Conservation (phyloP, 1,140 invertebrate species). For the Drosophila ohnishii region DNA sequence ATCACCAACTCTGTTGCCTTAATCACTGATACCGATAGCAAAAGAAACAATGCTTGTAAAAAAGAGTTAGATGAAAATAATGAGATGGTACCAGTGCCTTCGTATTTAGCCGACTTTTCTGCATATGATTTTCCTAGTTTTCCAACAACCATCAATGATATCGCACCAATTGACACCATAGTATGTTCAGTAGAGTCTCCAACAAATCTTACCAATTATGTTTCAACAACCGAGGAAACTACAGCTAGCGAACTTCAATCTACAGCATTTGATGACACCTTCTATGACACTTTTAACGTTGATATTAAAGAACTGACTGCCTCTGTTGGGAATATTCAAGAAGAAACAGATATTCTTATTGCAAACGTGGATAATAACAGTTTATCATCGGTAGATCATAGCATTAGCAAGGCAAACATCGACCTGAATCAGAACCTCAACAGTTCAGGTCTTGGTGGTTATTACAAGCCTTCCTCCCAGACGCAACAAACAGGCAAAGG, state of each 20-base stretch:
- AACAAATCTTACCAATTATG: not conserved
- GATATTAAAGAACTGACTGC: conserved; percentile 65
- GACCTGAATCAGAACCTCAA: conserved; percentile 25
- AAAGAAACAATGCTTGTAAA: not conserved
- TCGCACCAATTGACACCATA: conserved; percentile 13
- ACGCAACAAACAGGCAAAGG: conserved; percentile 36
- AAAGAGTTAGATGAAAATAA: conserved; percentile 9
- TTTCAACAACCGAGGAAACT: not conserved
- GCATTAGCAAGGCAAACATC: conserved; percentile 7
- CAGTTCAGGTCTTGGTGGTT: conserved; percentile 24
- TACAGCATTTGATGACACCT: conserved; percentile 69
- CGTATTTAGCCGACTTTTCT: conserved; percentile 7
- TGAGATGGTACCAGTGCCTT: conserved; percentile 1
- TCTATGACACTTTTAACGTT: conserved; percentile 78
- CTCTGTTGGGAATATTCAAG: conserved; percentile 36
- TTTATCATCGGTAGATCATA: conserved; percentile 1
- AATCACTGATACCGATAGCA: not conserved
- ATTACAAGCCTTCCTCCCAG: conserved; percentile 39
- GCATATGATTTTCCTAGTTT: not conserved
- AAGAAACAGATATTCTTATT: conserved; percentile 7
- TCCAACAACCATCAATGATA: not conserved
- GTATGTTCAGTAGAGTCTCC: conserved; percentile 20
- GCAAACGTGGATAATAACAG: conserved; percentile 2
- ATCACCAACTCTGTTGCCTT: not conserved
- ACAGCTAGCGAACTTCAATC: not conserved